Conservation (phyloP, 2,113 vertebrate species). For the Pontoporia blainvillei region DNA sequence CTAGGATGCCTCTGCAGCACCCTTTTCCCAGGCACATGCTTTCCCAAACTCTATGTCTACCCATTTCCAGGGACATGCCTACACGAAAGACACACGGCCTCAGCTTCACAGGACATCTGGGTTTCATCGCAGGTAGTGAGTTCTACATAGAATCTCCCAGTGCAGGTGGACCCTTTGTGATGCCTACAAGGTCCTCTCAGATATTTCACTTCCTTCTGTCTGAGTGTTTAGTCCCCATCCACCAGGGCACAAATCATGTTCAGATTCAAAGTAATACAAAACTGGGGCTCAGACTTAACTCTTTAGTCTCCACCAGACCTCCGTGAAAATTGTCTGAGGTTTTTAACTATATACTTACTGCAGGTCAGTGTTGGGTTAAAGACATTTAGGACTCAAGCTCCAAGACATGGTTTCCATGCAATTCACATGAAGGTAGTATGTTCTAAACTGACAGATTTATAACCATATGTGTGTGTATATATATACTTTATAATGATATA, state of each 20-base stretch:
- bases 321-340: rapidly evolving
- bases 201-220: neutral
- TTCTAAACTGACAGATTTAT: too few species aligned
- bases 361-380: neutral
- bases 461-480: neutral
- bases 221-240: neutral
- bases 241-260: rapidly evolving
- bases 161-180: rapidly evolving
- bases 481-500: neutral
- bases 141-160: rapidly evolving
- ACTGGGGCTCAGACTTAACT: rapidly evolving
- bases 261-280: too few species aligned
- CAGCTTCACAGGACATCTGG: rapidly evolving
- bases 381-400: neutral
- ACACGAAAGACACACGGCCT: rapidly evolving
- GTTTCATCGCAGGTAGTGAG: rapidly evolving
- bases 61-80: neutral
- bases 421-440: neutral
- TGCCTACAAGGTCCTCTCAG: too few species aligned
- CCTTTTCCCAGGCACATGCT: rapidly evolving
- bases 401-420: neutral
- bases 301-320: neutral
- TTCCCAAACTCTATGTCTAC: neutral
- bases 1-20: rapidly evolving
- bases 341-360: rapidly evolving